Percentiles rank a stretch among this genome's conserved stretches.
Evolutionary conservation across 2,797 vertebrate species (phyloP).

Genomic region (Argyrosomus regius): DNA sequence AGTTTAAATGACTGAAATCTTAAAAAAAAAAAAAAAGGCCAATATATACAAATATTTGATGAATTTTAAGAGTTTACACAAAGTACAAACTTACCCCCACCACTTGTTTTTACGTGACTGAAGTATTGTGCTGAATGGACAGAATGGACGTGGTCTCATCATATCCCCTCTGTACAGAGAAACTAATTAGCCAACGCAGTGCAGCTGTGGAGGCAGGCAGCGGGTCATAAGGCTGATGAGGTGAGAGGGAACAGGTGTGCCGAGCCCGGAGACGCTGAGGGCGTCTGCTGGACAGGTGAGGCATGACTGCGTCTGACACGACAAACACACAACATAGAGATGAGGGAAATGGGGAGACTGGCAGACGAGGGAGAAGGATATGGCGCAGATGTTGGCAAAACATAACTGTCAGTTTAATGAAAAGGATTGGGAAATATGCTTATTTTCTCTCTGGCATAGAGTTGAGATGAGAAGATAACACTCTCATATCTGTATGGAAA

Average conservation of each 20-base stretch:
- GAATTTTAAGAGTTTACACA: not conserved
- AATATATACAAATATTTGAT: not conserved
- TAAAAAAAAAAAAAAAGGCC: not conserved
- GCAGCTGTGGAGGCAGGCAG: constrained; percentile 20
- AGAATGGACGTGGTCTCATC: not conserved
- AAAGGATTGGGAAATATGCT: too few relatives aligned
- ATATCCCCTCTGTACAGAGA: not conserved
- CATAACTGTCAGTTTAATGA: not conserved
- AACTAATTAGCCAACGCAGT: constrained; percentile 4
- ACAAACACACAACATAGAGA: not conserved
- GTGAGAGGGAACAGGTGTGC: constrained; percentile 13
- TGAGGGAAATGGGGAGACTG: not conserved
- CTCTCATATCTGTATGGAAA: too few relatives aligned
- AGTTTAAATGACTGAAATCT: not conserved
- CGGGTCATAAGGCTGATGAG: constrained; percentile 12
- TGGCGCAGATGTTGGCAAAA: not conserved
- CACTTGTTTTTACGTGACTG: not conserved
- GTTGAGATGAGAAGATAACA: too few relatives aligned
- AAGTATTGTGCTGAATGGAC: not conserved
- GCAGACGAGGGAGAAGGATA: not conserved
- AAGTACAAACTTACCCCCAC: not conserved
- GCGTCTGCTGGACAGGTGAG: constrained; percentile 21
- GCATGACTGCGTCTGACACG: constrained; percentile 11
- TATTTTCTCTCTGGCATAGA: too few relatives aligned
- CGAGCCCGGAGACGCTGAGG: not conserved